Evolutionary conservation across 2,888 invertebrate genomes (phyloP).

Genomic region (Malachius bipustulatus): DNA sequence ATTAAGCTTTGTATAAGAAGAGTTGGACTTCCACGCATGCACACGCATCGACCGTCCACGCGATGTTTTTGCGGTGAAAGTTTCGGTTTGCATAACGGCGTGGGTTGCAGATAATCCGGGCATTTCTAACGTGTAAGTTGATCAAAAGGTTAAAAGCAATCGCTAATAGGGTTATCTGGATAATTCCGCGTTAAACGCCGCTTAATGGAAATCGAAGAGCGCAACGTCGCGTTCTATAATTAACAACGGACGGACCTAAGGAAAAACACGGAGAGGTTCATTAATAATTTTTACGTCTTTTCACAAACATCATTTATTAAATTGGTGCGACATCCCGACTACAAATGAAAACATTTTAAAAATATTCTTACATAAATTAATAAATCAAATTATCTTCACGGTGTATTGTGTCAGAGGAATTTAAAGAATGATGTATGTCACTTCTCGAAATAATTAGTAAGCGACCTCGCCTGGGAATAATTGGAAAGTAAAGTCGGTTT

Average conservation of each 20-base stretch:
- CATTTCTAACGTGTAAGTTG: too few species aligned
- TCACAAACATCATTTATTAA: too few species aligned
- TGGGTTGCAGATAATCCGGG: too few species aligned
- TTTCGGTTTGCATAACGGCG: too few species aligned
- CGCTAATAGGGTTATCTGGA: neutral
- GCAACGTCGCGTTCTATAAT: neutral
- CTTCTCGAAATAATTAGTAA: neutral
- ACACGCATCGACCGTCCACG: too few species aligned
- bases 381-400: neutral
- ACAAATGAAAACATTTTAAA: constrained; percentile 1
- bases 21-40: too few species aligned
- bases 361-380: constrained; percentile 1
- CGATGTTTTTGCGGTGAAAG: too few species aligned
- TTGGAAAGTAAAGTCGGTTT: neutral
- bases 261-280: constrained; percentile 1
- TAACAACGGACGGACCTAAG: neutral
- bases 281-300: too few species aligned
- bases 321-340: too few species aligned
- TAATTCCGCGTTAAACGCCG: neutral
- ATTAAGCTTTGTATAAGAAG: too few species aligned
- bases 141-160: too few species aligned
- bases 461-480: neutral
- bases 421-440: neutral
- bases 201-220: neutral
- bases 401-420: neutral